Evolutionary conservation across 2,888 invertebrate species (phyloP), one percentile per base, ranked within the genome.

Genomic region (Bugula neritina): DNA sequence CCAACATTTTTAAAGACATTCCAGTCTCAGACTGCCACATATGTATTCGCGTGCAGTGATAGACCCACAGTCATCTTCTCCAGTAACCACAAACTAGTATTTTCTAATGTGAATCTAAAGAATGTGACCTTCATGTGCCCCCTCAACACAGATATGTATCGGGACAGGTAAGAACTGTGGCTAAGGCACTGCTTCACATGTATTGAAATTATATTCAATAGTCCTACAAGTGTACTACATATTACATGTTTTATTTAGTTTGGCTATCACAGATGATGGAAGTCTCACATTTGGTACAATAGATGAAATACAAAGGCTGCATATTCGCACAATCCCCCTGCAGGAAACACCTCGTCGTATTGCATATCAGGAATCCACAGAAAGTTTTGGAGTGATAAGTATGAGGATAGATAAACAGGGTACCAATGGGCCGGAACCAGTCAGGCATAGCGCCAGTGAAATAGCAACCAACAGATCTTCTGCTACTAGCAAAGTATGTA

Each of bases 21-120:
- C 77, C 78, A 77, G 72, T 83, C 83, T 1, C 75, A 82, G 34
- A 81, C 83, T n/a, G 95, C 95, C 0, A 93, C 92, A 23, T 98
- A 97, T 84, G 96, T 99, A 52, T 99, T 99, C 86, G 99, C 97
- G 29, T 99, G 99, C 84, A 97, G 96, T 0, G 98, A 99, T 85
- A 89, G 98, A 71, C 98, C 98, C 0, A 97, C 98, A 0, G 98
- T 99, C 21, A 97, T 99, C 77, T 99, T 98, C 86, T 97, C 96
- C 70, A 95, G 95, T n/a, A 97, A 97, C 86, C 94, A 96, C 84
- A 97, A 97, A 85, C 88, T 97, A 43, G 96, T 97, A 1, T 97
- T 97, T 86, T 96, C 96, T n/a, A 98, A 97, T 85, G 97, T 96
- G 0, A 96, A 87, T 78, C 76, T 87, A 72, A 83, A 84, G 74